A percentile compares a stretch with the other conserved stretches of the same genome.
Conservation (phyloP, 1,140 invertebrate species). For the Diabrotica virgifera region DNA sequence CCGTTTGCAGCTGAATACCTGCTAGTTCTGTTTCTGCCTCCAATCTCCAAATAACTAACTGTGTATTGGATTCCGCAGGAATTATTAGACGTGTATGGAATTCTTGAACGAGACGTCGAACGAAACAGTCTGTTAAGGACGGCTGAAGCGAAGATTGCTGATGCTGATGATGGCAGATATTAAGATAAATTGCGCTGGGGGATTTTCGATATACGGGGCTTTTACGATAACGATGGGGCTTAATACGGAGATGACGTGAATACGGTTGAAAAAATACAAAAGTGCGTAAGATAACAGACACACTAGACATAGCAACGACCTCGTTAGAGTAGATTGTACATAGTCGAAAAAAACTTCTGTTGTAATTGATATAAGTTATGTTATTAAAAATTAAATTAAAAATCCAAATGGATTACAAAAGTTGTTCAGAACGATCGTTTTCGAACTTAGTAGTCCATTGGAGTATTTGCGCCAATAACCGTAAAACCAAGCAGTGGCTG, state of each 20-base stretch:
- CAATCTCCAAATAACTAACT: conserved; percentile 2
- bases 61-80: neutral
- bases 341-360: neutral
- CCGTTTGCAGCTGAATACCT: neutral
- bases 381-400: no score
- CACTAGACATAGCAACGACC: neutral
- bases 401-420: no score
- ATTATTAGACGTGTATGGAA: conserved; percentile 1
- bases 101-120: neutral
- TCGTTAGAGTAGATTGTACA: neutral
- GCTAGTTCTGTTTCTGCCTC: neutral
- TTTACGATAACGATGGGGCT: neutral
- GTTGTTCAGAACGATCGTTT: no score
- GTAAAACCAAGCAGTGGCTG: no score
- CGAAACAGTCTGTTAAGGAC: neutral
- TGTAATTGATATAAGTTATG: neutral
- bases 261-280: no score
- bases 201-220: neutral
- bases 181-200: neutral
- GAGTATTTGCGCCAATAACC: no score
- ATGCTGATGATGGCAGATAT: neutral
- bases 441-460: no score
- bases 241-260: neutral
- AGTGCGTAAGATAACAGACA: no score
- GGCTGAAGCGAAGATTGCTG: neutral